Evolutionary conservation across 2,888 invertebrate species (phyloP).

Genomic region (Thyatira batis): DNA sequence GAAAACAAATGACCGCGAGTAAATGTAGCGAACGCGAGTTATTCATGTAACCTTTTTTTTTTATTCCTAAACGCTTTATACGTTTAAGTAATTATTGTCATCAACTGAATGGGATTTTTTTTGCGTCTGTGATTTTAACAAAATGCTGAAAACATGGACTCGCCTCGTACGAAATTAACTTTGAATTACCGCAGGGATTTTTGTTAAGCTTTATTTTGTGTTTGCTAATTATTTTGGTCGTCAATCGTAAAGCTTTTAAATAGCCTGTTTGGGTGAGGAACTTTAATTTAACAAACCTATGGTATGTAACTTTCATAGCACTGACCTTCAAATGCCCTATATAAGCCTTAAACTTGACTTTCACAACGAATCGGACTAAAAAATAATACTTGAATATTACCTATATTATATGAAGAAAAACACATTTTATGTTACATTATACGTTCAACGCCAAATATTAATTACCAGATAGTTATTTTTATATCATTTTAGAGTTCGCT

Average conservation of each 20-base stretch:
- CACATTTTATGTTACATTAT: too few relatives aligned
- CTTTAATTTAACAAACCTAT: too few relatives aligned
- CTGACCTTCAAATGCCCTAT: too few relatives aligned
- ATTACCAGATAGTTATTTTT: too few relatives aligned
- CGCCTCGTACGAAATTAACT: background rate
- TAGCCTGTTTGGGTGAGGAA: too few relatives aligned
- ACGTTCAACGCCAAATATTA: too few relatives aligned
- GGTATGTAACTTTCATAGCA: too few relatives aligned
- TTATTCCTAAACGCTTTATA: constrained; percentile 3
- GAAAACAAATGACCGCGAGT: constrained; percentile 39
- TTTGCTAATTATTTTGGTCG: background rate
- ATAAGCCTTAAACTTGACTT: too few relatives aligned
- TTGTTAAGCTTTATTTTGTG: background rate
- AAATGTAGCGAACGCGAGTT: constrained; percentile 22
- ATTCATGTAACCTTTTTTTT: constrained; percentile 2
- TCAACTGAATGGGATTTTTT: constrained; percentile 2
- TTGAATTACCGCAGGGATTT: background rate
- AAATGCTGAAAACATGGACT: background rate
- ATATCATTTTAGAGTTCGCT: too few relatives aligned
- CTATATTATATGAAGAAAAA: too few relatives aligned
- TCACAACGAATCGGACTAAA: too few relatives aligned
- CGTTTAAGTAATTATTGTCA: constrained; percentile 6
- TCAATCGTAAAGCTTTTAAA: background rate
- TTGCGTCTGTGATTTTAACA: background rate
- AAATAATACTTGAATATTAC: too few relatives aligned